Evolutionary conservation across 2,113 vertebrate genomes (phyloP), one percentile per base, ranked within the genome.

Genomic region (Corythoichthys haematopterus): DNA sequence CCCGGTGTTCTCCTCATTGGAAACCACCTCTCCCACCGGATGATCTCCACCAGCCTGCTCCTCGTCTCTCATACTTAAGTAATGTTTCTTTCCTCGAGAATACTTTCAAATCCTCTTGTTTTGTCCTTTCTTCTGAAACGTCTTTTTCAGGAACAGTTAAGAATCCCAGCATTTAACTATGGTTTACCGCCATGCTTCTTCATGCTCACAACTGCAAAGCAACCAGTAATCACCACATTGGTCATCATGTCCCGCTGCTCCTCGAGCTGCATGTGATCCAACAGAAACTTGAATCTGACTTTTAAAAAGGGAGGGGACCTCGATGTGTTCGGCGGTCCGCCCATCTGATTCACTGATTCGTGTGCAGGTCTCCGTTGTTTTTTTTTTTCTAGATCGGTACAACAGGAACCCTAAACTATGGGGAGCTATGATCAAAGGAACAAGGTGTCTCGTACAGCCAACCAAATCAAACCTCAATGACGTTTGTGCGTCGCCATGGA

Each of bases 51-150:
- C 88, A 36, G 71, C 74, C 75, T 75, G 75, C 63, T 81, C 85
- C 69, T 94, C 92, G 78, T 96, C 93, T 82, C 94, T 91, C 94
- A 95, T 96, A 68, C 75, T 81, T 76, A 53, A 50, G 77, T 60
- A 20, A 55, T 33, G 12, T 14, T 64, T 65, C 61, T 64, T 59
- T 48, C 51, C 63, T 64, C 70, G 13, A 40, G 16, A n/a, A 14
- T 40, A 16, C 14, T 64, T 33, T 10, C 47, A 37, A 51, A 33
- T 62, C 55, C 55, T 36, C 0, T 14, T 35, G 55, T 57, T 57
- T 12, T 8, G 52, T 28, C 52, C 33, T 2, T 53, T 55, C 53
- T 33, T 56, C 53, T 56, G 10, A 56, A 28, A 56, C 46, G 33
- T 13, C 12, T 36, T 57, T 13, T 57, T 57, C 35, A 36, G 33